Conservation (phyloP, 2,797 vertebrate genomes). For the Alfaro cultratus region DNA sequence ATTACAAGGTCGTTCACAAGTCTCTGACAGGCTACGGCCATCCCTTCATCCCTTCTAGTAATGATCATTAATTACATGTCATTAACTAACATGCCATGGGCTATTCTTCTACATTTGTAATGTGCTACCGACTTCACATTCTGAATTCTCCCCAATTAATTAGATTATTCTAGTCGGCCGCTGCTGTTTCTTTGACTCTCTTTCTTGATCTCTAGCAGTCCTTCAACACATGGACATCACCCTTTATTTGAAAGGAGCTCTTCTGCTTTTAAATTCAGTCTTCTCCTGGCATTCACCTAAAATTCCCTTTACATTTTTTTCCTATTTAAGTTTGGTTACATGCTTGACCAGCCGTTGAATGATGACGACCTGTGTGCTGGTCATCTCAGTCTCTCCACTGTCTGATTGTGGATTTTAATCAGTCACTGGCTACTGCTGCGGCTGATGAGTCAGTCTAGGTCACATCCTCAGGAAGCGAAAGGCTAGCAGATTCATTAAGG, state of each 20-base stretch:
- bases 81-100: conserved; percentile 79
- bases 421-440: conserved; percentile 45
- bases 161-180: conserved; percentile 68
- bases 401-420: conserved; percentile 69
- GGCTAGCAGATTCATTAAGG: conserved; percentile 74
- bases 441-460: conserved; percentile 70
- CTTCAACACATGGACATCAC: conserved; percentile 43
- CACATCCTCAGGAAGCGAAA: conserved; percentile 75
- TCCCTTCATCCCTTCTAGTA: conserved; percentile 72
- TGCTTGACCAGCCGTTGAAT: conserved; percentile 43
- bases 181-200: conserved; percentile 57
- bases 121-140: conserved; percentile 72
- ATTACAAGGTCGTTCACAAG: conserved; percentile 64
- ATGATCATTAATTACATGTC: conserved; percentile 83
- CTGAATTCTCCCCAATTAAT: conserved; percentile 76
- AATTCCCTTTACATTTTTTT: conserved; percentile 16
- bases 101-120: conserved; percentile 80
- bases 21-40: conserved; percentile 49
- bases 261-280: conserved; percentile 21
- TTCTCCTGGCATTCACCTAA: conserved; percentile 15
- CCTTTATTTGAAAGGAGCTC: conserved; percentile 47
- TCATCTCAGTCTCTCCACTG: conserved; percentile 51
- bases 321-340: conserved; percentile 22
- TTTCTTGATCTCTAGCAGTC: conserved; percentile 50
- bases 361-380: conserved; percentile 18